Evolutionary conservation across 1,140 invertebrate genomes (phyloP).

Genomic region (Argopecten irradians): DNA sequence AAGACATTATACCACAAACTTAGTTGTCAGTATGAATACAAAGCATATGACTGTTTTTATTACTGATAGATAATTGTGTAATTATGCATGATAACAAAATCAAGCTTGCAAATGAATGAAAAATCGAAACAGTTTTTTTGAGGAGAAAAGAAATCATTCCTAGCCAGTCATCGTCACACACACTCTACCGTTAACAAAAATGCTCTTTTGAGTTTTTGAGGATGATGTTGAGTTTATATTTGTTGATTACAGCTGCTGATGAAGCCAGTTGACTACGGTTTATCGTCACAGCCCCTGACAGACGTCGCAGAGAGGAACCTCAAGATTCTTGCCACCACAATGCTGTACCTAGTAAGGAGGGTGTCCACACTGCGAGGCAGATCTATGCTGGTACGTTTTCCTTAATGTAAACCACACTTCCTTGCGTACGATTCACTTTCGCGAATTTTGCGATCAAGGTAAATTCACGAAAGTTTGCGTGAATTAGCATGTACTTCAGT

Average conservation of each 20-base stretch:
- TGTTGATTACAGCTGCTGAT: slow-evolving; percentile 65
- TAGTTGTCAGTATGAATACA: no score
- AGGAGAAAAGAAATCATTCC: background rate
- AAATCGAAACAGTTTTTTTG: background rate
- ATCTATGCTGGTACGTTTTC: slow-evolving; percentile 65
- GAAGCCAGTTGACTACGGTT: slow-evolving; percentile 73
- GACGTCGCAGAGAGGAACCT: slow-evolving; percentile 68
- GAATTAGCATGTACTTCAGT: background rate
- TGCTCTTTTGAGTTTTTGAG: background rate
- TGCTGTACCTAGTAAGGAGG: slow-evolving; percentile 67
- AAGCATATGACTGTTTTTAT: no score
- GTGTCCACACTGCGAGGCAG: slow-evolving; percentile 58
- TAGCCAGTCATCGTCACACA: background rate
- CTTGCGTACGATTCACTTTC: background rate
- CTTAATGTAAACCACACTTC: no score
- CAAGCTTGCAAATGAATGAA: no score
- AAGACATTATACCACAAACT: no score
- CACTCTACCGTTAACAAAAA: background rate
- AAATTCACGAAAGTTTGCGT: background rate
- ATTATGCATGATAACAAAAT: no score
- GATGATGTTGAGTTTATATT: background rate
- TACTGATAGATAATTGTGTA: no score
- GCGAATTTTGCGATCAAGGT: no score
- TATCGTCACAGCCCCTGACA: slow-evolving; percentile 62
- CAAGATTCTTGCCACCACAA: slow-evolving; percentile 65